These are phyloP conservation scores for Incurvaria masculella DNA, from an alignment of 2,888 invertebrate genomes.

Conservation along the genomic window DNA sequence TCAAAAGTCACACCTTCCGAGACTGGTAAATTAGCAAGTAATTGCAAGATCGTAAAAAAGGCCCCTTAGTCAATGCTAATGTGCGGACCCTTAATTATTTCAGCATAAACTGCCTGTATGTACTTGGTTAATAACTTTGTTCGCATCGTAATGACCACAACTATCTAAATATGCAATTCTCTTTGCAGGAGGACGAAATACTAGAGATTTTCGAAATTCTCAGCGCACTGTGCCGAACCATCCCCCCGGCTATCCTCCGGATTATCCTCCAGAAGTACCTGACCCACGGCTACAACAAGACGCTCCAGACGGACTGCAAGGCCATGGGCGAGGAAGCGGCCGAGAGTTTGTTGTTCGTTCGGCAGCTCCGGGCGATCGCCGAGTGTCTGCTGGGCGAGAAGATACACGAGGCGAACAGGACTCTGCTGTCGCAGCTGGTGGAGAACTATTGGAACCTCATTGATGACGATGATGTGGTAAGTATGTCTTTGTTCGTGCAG, in stretches of 20 bases:
- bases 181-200: constrained; percentile 44
- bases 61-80: too few relatives aligned
- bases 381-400: constrained; percentile 44
- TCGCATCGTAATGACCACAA: too few relatives aligned
- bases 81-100: too few relatives aligned
- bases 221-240: constrained; percentile 51
- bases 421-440: constrained; percentile 42
- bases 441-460: constrained; percentile 45
- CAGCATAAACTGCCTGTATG: too few relatives aligned
- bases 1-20: too few relatives aligned
- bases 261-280: constrained; percentile 51
- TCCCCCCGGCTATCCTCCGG: constrained; percentile 56
- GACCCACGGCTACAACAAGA: constrained; percentile 30
- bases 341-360: constrained; percentile 25
- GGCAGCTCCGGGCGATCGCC: constrained; percentile 30
- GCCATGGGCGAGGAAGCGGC: constrained; percentile 14
- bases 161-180: too few relatives aligned
- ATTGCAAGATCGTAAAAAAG: too few relatives aligned
- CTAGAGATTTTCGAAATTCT: constrained; percentile 48
- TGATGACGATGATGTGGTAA: constrained; percentile 41
- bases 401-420: constrained; percentile 60
- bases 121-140: too few relatives aligned
- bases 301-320: constrained; percentile 19
- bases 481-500: constrained; percentile 13
- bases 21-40: too few relatives aligned